Evolutionary conservation across 2,797 vertebrate species (phyloP).

Genomic region (Alca torda): DNA sequence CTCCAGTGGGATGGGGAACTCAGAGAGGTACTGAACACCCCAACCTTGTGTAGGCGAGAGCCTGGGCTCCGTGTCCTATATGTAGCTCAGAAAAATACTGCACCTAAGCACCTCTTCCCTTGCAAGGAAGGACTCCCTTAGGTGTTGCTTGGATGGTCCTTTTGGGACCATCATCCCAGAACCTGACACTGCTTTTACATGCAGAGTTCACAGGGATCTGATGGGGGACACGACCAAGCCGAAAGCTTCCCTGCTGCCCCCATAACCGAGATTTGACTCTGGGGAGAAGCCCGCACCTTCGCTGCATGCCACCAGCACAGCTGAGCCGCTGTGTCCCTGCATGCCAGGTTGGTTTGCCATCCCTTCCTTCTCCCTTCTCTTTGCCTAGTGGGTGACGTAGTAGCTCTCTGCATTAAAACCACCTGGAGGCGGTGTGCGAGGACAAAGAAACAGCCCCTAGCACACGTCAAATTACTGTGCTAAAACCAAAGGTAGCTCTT

Average conservation of each 20-base stretch:
- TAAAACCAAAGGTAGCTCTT: neutral
- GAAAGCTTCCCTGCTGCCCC: neutral
- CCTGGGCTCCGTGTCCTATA: neutral
- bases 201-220: neutral
- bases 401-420: neutral
- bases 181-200: neutral
- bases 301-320: accelerated
- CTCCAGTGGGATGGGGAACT: neutral
- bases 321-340: neutral
- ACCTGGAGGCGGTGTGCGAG: neutral
- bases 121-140: neutral
- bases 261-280: neutral
- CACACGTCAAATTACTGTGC: neutral
- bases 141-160: neutral
- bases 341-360: too few species aligned
- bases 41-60: neutral
- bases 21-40: neutral
- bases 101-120: neutral
- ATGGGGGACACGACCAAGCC: neutral
- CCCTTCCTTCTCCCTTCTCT: neutral
- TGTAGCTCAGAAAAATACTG: neutral
- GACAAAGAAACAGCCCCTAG: neutral
- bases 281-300: neutral
- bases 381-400: neutral
- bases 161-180: neutral